A percentile compares a stretch with the other conserved stretches of the same genome.
phyloP scores from a whole-genome alignment of 2,797 vertebrate species.

The Hydrolagus colliei region DNA sequence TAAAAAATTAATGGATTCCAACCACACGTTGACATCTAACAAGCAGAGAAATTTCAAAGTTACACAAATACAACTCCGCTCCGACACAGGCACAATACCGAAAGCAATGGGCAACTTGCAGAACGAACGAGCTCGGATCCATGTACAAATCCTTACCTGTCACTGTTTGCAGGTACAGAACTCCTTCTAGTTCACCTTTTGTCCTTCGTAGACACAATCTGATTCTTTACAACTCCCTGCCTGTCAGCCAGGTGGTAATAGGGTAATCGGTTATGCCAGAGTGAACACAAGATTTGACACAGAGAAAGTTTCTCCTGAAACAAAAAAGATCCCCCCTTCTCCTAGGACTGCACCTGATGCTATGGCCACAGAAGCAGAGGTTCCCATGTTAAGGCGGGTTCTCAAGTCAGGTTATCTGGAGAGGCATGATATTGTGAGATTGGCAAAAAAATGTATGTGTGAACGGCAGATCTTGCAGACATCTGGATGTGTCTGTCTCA shows the following conservation, averaged over 20 bases:
- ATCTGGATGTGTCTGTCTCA: too few relatives aligned
- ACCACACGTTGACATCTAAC: slow-evolving; percentile 47
- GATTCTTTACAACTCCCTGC: neutral
- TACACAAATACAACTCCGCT: slow-evolving; percentile 19
- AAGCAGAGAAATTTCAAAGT: slow-evolving; percentile 37
- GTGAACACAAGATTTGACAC: neutral
- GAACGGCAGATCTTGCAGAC: too few relatives aligned
- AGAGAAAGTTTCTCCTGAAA: neutral
- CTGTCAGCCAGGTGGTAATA: neutral
- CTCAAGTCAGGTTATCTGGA: too few relatives aligned
- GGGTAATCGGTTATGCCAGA: slow-evolving; percentile 6
- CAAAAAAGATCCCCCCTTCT: neutral
- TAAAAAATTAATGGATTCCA: slow-evolving; percentile 49
- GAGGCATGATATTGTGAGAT: too few relatives aligned
- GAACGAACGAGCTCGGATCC: neutral
- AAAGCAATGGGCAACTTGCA: slow-evolving; percentile 14
- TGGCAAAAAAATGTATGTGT: too few relatives aligned
- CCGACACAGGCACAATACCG: slow-evolving; percentile 7
- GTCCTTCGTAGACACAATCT: neutral
- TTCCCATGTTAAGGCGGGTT: neutral
- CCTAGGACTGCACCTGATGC: neutral
- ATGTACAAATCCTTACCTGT: slow-evolving; percentile 6
- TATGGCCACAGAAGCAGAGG: neutral
- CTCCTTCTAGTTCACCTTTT: slow-evolving; percentile 13
- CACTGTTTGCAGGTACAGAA: slow-evolving; percentile 19